Base-by-base conservation (phyloP, 2,888 invertebrate genomes). In the Miltochrista miniata region DNA sequence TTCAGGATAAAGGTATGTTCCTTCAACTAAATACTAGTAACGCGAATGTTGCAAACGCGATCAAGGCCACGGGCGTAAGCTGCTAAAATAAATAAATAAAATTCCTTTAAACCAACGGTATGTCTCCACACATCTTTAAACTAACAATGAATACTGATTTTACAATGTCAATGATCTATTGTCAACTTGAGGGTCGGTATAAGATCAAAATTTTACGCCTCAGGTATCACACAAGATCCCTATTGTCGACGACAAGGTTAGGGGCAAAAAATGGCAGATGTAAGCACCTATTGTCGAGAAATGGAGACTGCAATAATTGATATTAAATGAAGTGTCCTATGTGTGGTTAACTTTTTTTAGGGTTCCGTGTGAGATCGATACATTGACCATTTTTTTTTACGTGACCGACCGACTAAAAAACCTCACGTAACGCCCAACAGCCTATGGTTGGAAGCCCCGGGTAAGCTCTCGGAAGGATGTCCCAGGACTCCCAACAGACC, bases 151-250 rank as follows among this genome's bases (percentile, higher is more conserved):
- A 56, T 54, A 60, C 13, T 40, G 47, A 54, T 47, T 54, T 48
- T 37, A 59, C 59, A 64, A 45, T 51, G 38, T 53, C 54, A 48
- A 53, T 43, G 41, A 36, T 9, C 38, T 55, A 37, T 55, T 50
- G 46, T 54, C 18, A 4, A 7, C n/a, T 29, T n/a, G 45, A 48
- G 48, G 48, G 48, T 39, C 33, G 30, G 54, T 61, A 60, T 53
- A 57, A 72, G 76, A 77, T 83, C 78, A 80, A 76, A 82, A 85
- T 85, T 85, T 85, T 70, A 87, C 83, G 85, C 82, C 73, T 76
- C 76, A 70, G 70, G 72, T 70, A 65, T 75, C 58, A 13, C 46
- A 45, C 64, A 61, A 70, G 60, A 68, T 59, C 72, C 56, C 54
- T 66, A 45, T 51, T 51, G 47, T 47, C 24, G 31, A 34, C 37